Conservation (phyloP, 2,888 invertebrate species). For the Hofmannophila pseudospretella region DNA sequence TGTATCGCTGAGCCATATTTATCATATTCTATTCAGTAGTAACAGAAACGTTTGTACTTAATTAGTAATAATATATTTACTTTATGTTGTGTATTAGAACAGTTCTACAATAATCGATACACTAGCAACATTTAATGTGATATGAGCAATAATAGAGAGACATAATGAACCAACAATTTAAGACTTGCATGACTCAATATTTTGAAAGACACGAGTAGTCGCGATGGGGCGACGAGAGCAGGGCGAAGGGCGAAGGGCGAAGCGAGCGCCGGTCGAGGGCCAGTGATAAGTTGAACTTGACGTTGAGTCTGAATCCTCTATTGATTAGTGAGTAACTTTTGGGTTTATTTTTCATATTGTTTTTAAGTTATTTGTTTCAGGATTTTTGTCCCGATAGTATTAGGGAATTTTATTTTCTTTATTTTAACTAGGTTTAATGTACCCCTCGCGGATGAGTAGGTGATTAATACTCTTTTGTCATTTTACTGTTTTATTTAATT, state of each 20-base stretch:
- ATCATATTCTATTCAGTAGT: conserved; percentile 39
- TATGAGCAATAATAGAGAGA: conserved; percentile 74
- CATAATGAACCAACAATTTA: conserved; percentile 50
- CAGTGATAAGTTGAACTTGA: conserved; percentile 59
- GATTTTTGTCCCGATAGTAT: conserved; percentile 78
- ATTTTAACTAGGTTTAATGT: conserved; percentile 68
- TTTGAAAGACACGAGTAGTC: conserved; percentile 40
- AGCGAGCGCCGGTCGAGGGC: conserved; percentile 26
- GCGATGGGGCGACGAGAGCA: conserved; percentile 21
- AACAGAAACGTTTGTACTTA: conserved; percentile 65
- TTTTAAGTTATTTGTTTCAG: conserved; percentile 78
- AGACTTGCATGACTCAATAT: conserved; percentile 51
- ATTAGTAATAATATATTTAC: conserved; percentile 69
- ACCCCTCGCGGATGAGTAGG: conserved; percentile 63
- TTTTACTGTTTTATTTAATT: conserved; percentile 70
- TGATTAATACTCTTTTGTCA: conserved; percentile 73
- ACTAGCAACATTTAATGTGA: conserved; percentile 65
- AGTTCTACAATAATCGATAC: conserved; percentile 57
- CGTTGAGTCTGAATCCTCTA: conserved; percentile 72
- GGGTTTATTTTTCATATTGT: conserved; percentile 76
- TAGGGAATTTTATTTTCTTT: conserved; percentile 78
- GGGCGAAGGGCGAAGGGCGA: conserved; percentile 1
- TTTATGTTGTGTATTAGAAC: conserved; percentile 66
- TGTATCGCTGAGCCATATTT: conserved; percentile 58
- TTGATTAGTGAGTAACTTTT: conserved; percentile 77